Base-by-base conservation (phyloP, 2,888 invertebrate genomes). In the Melieria omissa region DNA sequence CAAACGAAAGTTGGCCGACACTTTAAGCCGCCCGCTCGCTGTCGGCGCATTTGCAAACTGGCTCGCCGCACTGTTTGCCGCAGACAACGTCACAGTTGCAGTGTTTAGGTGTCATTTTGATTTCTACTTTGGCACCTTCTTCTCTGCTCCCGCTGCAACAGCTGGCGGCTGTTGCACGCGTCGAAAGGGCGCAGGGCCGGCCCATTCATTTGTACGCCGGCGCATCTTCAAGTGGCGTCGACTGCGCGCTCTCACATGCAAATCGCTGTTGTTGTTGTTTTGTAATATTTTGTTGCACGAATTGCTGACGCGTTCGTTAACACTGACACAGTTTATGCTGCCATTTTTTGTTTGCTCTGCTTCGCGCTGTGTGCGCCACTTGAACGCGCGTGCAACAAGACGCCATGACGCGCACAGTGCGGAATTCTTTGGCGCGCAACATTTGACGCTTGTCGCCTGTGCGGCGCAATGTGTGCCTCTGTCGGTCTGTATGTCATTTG, bases 241-340 rank as follows among this genome's bases (percentile, higher is more conserved):
- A 16, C 67, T 60, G 67, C 29, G 63, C 49, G 14, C 49, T 14
- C 42, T 9, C 42, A 14, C 14, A 29, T 29, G 29, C 29, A 29
- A 29, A 29, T 29, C 29, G 29, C 29, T 29, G 29, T 29, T 29
- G 2, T 29, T 29, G 29, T 29, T 29, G 29, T 29, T 29, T 29
- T 29, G 29, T 29, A 29, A 29, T 29, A 29, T 1, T 29, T 12
- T 10, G 14, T 55, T 45, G 10, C 47, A 29, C 44, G 46, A 5
- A 14, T 49, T 47, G 46, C 46, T 47, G 57, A 61, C 67, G 49
- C 67, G 60, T 67, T 52, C 61, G 67, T 61, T 67, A 67, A 61
- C 67, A 67, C 60, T 67, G 67, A 67, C 67, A 67, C 67, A 67
- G 61, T 67, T 67, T 67, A 14, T 58, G 60, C 60, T 61, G 52